A percentile compares a stretch with the other conserved stretches of the same genome.
These are phyloP conservation scores for Drosophila virilis DNA, from an alignment of 1,140 invertebrate species.

Conservation along the genomic window DNA sequence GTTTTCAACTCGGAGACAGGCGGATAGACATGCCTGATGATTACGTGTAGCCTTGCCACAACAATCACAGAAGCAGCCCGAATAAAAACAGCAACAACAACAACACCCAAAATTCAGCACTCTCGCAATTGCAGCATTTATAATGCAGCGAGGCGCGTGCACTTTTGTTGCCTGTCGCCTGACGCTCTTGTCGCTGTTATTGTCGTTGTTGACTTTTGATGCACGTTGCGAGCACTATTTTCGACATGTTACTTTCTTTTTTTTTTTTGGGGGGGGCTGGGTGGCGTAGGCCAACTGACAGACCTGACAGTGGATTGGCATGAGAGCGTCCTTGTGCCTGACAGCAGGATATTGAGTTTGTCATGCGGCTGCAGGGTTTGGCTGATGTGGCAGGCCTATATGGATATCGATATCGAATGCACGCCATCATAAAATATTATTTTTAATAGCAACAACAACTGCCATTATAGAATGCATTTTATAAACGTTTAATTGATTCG, in stretches of 20 bases:
- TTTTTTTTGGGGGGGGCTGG: not conserved
- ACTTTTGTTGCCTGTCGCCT: constrained; percentile 39
- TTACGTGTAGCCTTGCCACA: constrained; percentile 21
- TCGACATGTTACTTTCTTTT: constrained; percentile 55
- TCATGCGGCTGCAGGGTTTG: constrained; percentile 29
- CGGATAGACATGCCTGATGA: constrained; percentile 23
- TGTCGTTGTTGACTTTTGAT: constrained; percentile 22
- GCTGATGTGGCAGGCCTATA: not conserved
- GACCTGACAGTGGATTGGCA: constrained; percentile 61
- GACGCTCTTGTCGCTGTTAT: constrained; percentile 7
- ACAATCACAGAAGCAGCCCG: constrained; percentile 1
- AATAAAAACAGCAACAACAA: constrained; percentile 12
- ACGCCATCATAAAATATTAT: constrained; percentile 32
- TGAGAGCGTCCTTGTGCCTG: constrained; percentile 42
- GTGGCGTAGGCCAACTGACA: constrained; percentile 47
- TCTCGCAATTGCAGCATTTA: constrained; percentile 75
- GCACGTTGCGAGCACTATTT: constrained; percentile 41
- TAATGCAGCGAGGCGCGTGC: constrained; percentile 72
- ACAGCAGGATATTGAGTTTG: constrained; percentile 76
- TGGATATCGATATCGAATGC: constrained; percentile 16
- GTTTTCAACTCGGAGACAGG: constrained; percentile 19
- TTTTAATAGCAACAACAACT: constrained; percentile 13
- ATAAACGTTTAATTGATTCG: constrained; percentile 31
- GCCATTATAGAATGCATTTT: constrained; percentile 12
- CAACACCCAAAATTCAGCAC: constrained; percentile 62